Conservation (phyloP, 2,113 vertebrate genomes). For the Vidua macroura region DNA sequence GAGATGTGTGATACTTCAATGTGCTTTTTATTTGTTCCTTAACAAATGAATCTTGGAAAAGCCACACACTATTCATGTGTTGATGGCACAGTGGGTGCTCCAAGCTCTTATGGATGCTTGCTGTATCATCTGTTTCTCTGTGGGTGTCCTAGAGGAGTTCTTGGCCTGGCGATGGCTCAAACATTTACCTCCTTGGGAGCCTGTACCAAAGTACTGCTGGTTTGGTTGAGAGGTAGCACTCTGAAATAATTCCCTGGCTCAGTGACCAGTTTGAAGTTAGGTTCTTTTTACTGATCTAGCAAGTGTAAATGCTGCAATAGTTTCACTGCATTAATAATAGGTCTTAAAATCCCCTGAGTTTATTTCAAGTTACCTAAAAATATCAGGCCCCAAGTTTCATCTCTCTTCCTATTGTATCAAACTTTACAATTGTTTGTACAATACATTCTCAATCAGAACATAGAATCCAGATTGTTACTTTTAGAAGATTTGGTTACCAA, state of each 20-base stretch:
- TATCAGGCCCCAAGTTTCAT: background rate
- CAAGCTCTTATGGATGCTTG: background rate
- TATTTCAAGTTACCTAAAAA: background rate
- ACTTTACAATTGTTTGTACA: background rate
- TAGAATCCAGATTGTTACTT: background rate
- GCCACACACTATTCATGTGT: accelerated
- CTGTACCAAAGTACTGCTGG: background rate
- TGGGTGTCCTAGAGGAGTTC: background rate
- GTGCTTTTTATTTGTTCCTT: background rate
- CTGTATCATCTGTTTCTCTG: background rate
- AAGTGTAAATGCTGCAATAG: background rate
- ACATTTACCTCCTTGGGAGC: background rate
- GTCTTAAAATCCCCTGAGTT: background rate
- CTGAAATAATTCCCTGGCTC: background rate
- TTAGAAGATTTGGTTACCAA: background rate
- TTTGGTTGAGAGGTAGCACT: background rate
- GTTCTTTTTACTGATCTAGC: background rate
- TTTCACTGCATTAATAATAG: background rate
- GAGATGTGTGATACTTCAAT: background rate
- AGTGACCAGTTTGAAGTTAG: background rate
- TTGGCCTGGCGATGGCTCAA: background rate
- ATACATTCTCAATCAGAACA: background rate
- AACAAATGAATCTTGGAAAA: background rate
- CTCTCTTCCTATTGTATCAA: background rate
- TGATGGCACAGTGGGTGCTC: accelerated